Evolutionary conservation across 1,140 invertebrate genomes (phyloP).

Genomic region (Eciton burchellii): DNA sequence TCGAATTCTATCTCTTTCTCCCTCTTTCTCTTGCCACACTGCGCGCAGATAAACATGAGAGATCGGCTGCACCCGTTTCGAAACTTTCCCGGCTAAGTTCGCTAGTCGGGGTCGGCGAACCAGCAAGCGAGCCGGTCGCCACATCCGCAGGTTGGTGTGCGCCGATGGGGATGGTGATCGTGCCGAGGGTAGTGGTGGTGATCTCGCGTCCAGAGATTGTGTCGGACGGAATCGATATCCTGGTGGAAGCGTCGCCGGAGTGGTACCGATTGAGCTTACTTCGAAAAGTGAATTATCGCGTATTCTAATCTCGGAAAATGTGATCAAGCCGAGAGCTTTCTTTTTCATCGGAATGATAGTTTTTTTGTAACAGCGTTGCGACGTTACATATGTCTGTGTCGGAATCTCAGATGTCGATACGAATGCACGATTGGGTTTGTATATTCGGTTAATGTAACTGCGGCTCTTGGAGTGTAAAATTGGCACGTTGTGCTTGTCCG

Average conservation of each 20-base stretch:
- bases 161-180: too few relatives aligned
- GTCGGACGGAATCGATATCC: constrained; percentile 68
- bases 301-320: not conserved
- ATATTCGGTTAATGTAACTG: not conserved
- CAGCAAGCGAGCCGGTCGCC: not conserved
- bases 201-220: constrained; percentile 49
- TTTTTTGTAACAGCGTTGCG: not conserved
- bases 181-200: too few relatives aligned
- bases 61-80: constrained; percentile 52
- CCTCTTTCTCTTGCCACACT: constrained; percentile 53
- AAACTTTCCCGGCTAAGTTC: constrained; percentile 64
- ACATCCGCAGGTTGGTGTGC: constrained; percentile 14
- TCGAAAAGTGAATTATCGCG: constrained; percentile 4
- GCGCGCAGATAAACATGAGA: constrained; percentile 69
- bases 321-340: not conserved
- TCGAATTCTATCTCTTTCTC: not conserved
- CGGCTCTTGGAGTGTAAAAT: not conserved
- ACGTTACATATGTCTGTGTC: not conserved
- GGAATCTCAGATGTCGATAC: not conserved
- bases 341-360: not conserved
- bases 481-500: not conserved
- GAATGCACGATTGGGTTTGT: not conserved
- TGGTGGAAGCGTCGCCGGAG: constrained; percentile 39
- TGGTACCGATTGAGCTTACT: constrained; percentile 37
- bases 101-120: constrained; percentile 36